Conservation (phyloP, 2,888 invertebrate species). For the Dicyrtoma fusca region DNA sequence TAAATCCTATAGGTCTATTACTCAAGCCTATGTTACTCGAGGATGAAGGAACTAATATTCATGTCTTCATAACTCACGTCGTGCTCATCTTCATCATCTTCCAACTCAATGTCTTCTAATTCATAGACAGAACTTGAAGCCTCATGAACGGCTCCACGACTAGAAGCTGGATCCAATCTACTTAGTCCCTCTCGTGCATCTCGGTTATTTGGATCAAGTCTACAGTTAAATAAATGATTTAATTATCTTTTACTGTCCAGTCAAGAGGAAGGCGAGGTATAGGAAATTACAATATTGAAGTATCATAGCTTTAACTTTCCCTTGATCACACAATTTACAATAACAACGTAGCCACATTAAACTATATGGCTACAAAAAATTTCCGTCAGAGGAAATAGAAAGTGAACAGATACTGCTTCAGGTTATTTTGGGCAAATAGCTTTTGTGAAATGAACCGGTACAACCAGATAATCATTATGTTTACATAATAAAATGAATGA, state of each 20-base stretch:
- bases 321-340: background rate
- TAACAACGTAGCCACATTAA: too few species aligned
- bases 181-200: slow-evolving; percentile 70
- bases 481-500: too few species aligned
- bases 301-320: background rate
- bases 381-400: background rate
- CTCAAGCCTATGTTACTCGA: background rate
- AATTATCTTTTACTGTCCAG: slow-evolving; percentile 5
- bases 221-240: slow-evolving; percentile 57
- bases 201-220: slow-evolving; percentile 69
- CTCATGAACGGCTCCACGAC: slow-evolving; percentile 52
- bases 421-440: too few species aligned
- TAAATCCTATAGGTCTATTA: background rate
- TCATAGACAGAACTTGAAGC: slow-evolving; percentile 40
- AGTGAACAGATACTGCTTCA: too few species aligned
- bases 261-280: background rate
- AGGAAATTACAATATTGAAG: background rate
- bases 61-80: slow-evolving; percentile 31
- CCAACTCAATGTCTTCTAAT: slow-evolving; percentile 50
- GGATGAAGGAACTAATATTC: slow-evolving; percentile 29
- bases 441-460: too few species aligned
- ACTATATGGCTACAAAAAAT: background rate
- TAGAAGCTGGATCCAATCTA: slow-evolving; percentile 64
- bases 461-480: too few species aligned
- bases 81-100: slow-evolving; percentile 50